A percentile compares a stretch with the other conserved stretches of the same genome.
These are phyloP conservation scores for Solea solea DNA, from an alignment of 2,113 vertebrate genomes.

Conservation along the genomic window DNA sequence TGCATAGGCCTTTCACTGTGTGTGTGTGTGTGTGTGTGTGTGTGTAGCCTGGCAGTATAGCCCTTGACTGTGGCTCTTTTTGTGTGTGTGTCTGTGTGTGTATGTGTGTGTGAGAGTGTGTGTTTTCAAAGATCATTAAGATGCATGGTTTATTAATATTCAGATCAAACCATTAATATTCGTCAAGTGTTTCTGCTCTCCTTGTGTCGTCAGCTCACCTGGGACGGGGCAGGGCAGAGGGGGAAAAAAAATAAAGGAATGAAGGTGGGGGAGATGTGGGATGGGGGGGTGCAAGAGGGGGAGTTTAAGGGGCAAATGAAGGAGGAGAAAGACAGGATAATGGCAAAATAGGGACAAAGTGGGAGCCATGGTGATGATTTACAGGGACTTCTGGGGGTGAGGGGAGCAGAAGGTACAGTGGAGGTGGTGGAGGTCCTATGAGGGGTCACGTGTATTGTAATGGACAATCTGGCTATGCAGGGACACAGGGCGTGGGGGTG, in stretches of 20 bases:
- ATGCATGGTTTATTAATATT: constrained; percentile 82
- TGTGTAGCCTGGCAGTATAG: constrained; percentile 27
- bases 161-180: constrained; percentile 83
- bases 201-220: constrained; percentile 84
- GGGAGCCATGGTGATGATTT: constrained; percentile 35
- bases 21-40: constrained; percentile 32
- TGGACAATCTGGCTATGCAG: constrained; percentile 64
- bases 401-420: constrained; percentile 48
- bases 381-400: constrained; percentile 30
- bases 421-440: constrained; percentile 59
- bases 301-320: constrained; percentile 53
- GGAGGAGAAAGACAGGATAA: constrained; percentile 48
- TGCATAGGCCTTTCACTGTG: constrained; percentile 3
- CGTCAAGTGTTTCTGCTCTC: constrained; percentile 73
- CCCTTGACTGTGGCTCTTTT: constrained; percentile 62
- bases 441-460: constrained; percentile 59
- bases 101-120: constrained; percentile 23
- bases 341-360: constrained; percentile 33
- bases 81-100: constrained; percentile 27
- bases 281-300: constrained; percentile 26
- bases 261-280: background rate
- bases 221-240: constrained; percentile 76
- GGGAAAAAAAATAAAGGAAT: constrained; percentile 39
- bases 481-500: constrained; percentile 11
- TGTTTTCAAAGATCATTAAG: constrained; percentile 73